Conservation (phyloP, 2,888 invertebrate species). For the Acronicta alni region DNA sequence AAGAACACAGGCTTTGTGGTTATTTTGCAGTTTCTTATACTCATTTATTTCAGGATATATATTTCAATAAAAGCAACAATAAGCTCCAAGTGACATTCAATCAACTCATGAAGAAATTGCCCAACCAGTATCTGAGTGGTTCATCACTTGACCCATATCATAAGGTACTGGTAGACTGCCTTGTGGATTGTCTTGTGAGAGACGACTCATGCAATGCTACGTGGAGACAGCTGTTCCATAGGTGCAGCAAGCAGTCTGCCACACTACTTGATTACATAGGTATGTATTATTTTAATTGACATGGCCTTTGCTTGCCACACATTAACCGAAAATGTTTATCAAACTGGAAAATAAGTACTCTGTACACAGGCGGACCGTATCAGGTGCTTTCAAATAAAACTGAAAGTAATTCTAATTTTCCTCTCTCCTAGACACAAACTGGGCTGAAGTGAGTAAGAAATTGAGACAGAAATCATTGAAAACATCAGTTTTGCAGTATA, state of each 20-base stretch:
- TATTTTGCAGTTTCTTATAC: too few species aligned
- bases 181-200: slow-evolving; percentile 89
- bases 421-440: slow-evolving; percentile 72
- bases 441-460: slow-evolving; percentile 75
- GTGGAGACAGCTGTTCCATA: slow-evolving; percentile 92
- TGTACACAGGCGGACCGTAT: too few species aligned
- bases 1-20: too few species aligned
- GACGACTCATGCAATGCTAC: slow-evolving; percentile 91
- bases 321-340: too few species aligned
- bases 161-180: slow-evolving; percentile 89
- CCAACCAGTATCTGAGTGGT: slow-evolving; percentile 83
- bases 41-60: slow-evolving; percentile 76
- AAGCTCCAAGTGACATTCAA: slow-evolving; percentile 89
- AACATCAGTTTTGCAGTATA: slow-evolving; percentile 75
- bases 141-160: slow-evolving; percentile 81
- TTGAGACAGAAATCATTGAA: slow-evolving; percentile 81
- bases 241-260: slow-evolving; percentile 91
- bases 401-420: not conserved
- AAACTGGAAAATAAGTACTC: too few species aligned
- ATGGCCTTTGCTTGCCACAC: too few species aligned
- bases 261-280: slow-evolving; percentile 90
- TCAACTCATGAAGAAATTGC: slow-evolving; percentile 90
- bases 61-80: slow-evolving; percentile 82
- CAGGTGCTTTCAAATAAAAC: not conserved
- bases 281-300: slow-evolving; percentile 62